A percentile compares a stretch with the other conserved stretches of the same genome.
phyloP scores from a whole-genome alignment of 1,140 invertebrate genomes.

The Parapsyche elsis region DNA sequence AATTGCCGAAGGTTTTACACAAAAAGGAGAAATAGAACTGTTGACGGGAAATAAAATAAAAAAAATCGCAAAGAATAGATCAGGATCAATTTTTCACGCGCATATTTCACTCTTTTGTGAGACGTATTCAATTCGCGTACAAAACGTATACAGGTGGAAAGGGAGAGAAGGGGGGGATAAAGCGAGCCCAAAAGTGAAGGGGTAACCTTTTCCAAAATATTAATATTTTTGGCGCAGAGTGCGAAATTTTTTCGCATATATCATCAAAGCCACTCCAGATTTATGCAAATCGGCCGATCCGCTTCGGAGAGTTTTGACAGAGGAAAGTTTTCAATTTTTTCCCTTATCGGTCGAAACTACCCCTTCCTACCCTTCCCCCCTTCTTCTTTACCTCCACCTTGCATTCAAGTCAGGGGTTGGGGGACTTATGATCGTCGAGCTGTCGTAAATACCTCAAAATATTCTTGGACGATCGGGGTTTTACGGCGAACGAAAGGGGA shows the following conservation, averaged over 20 bases:
- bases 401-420: background rate
- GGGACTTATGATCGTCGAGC: slow-evolving; percentile 12
- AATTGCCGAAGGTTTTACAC: too few relatives aligned
- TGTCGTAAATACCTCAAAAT: slow-evolving; percentile 18
- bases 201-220: slow-evolving; percentile 23
- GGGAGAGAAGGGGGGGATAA: background rate
- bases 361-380: background rate
- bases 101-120: background rate
- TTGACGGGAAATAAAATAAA: too few relatives aligned
- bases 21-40: too few relatives aligned
- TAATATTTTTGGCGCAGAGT: slow-evolving; percentile 14
- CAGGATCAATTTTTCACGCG: too few relatives aligned
- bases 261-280: slow-evolving; percentile 29
- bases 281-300: slow-evolving; percentile 21
- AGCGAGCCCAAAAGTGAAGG: background rate
- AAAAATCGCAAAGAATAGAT: too few relatives aligned
- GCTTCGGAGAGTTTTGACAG: background rate
- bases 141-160: background rate
- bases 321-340: slow-evolving; percentile 32
- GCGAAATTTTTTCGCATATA: slow-evolving; percentile 30
- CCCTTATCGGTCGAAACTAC: background rate
- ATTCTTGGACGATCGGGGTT: slow-evolving; percentile 11
- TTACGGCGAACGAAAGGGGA: slow-evolving; percentile 3
- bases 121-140: slow-evolving; percentile 13
- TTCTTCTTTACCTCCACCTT: background rate